Conservation (phyloP, 1,140 invertebrate species). For the Aculops lycopersici region DNA sequence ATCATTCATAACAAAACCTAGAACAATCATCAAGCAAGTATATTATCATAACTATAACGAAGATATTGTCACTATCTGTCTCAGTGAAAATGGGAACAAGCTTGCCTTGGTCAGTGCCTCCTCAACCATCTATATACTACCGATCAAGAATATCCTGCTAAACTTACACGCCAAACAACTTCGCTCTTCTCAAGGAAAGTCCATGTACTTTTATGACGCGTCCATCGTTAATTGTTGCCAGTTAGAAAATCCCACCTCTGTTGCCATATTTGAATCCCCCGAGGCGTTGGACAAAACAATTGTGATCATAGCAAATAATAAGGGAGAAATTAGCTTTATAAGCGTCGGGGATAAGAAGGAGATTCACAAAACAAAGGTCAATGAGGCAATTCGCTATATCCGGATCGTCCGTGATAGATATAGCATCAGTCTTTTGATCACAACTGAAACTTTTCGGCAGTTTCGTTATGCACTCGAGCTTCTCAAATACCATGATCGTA, state of each 20-base stretch:
- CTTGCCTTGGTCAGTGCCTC: not conserved
- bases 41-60: not conserved
- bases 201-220: not conserved
- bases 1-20: not conserved
- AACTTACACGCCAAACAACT: too few species aligned
- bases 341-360: not conserved
- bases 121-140: not conserved
- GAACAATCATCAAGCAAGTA: not conserved
- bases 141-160: not conserved
- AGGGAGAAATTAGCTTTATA: not conserved
- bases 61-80: not conserved
- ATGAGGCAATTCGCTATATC: not conserved
- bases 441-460: not conserved
- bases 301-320: not conserved
- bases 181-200: not conserved
- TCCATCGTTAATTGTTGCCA: not conserved
- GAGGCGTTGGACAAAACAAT: not conserved
- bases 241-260: not conserved
- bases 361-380: not conserved
- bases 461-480: not conserved
- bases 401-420: not conserved
- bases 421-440: not conserved
- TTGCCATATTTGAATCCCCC: not conserved
- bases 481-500: not conserved
- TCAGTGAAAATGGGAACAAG: not conserved